These are phyloP conservation scores for Coenonympha glycerion DNA, from an alignment of 2,888 invertebrate genomes.

Conservation along the genomic window DNA sequence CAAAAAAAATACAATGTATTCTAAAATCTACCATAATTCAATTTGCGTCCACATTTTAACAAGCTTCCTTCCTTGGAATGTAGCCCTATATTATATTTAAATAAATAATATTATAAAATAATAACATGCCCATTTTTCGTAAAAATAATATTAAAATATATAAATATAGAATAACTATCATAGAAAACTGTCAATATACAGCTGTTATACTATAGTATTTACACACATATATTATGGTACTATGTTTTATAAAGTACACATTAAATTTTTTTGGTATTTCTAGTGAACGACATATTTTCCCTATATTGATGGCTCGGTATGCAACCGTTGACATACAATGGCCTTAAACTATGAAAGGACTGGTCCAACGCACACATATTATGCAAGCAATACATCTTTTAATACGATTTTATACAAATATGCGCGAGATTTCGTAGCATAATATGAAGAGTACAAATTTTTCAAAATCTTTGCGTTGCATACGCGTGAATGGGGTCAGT, in stretches of 20 bases:
- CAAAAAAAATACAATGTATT: no score
- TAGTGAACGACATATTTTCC: background rate
- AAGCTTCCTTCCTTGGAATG: background rate
- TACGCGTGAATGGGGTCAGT: no score
- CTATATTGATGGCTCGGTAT: background rate
- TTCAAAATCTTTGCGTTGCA: no score
- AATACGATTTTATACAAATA: no score
- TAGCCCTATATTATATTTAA: background rate
- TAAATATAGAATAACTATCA: background rate
- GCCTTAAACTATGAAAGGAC: background rate
- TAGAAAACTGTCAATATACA: conserved; percentile 2
- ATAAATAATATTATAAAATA: background rate
- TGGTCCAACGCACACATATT: no score
- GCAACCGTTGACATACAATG: background rate
- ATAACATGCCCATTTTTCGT: background rate
- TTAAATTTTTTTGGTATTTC: background rate
- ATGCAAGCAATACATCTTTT: no score
- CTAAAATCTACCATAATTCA: no score
- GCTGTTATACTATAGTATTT: background rate
- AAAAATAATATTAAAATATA: background rate
- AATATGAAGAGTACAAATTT: no score
- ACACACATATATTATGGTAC: background rate
- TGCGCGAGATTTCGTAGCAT: no score
- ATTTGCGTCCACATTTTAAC: background rate
- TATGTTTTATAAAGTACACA: background rate